Conservation (phyloP, 2,888 invertebrate genomes). For the Spilarctia lutea region DNA sequence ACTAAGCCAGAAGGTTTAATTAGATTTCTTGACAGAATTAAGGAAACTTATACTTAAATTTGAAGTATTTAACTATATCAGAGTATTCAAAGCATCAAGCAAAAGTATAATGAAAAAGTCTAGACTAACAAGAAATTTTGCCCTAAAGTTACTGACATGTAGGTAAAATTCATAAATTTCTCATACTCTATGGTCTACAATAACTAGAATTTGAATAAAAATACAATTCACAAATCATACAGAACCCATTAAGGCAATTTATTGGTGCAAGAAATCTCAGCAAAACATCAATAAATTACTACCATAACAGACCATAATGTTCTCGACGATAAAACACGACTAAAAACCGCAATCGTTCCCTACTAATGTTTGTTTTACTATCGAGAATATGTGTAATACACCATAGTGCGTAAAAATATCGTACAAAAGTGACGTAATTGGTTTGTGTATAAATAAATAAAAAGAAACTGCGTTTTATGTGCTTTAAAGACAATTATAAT, state of each 20-base stretch:
- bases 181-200: neutral
- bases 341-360: neutral
- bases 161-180: too few species aligned
- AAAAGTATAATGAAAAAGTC: too few species aligned
- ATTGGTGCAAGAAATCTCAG: slow-evolving; percentile 7
- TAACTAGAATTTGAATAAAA: neutral
- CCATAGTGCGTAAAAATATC: neutral
- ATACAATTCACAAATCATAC: neutral
- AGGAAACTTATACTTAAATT: neutral
- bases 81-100: neutral
- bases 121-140: neutral
- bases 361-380: neutral
- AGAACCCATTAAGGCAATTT: neutral
- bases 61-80: neutral
- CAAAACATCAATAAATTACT: slow-evolving; percentile 10
- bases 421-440: neutral
- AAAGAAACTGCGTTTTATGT: neutral
- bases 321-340: slow-evolving; percentile 4
- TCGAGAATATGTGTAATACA: neutral
- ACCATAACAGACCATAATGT: slow-evolving; percentile 11
- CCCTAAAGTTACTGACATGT: too few species aligned
- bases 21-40: neutral
- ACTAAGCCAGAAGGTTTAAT: too few species aligned
- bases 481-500: neutral
- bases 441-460: neutral